Evolutionary conservation across 2,888 invertebrate species (phyloP), one percentile per base, ranked within the genome.

Genomic region (Meta bourneti): DNA sequence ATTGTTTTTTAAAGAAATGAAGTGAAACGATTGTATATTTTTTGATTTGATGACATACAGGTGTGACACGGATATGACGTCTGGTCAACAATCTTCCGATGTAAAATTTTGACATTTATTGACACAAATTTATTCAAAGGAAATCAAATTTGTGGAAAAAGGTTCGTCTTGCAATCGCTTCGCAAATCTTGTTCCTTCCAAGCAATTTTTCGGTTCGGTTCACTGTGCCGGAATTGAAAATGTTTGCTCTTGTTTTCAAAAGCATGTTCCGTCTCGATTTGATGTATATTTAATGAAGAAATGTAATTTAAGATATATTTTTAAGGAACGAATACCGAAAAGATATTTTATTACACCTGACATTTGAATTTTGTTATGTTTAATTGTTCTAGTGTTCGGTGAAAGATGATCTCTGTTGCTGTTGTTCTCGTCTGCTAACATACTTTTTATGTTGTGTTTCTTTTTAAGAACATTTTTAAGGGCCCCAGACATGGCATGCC

Each of bases 61-160:
- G 87, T 91, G 91, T 91, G 91, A 91, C 61, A 61, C 91, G 91
- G 91, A 91, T 91, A 49, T 91, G 91, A 91, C 91, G 91, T 91
- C 78, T 72, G 11, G 49, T 74, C 16, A 61, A 61, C 20, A 48
- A 34, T 79, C 72, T 87, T 87, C 87, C 87, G 83, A 87, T 83
- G 69, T 81, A 13, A 71, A 70, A 52, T 82, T 86, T 83, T 91
- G 78, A 91, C 71, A 71, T 86, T 86, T 52, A 77, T 74, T 72
- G 70, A 78, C 70, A 69, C 6, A 49, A n/a, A 86, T 61, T 78
- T 75, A 84, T 75, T 48, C 54, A 75, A 8, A 75, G 16, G 54
- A 84, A 75, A 84, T 75, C 74, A 61, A 84, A 54, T 52, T 48
- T 13, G 74, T 16, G 34, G 34, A 5, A 13, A 84, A 11, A 75